Percentiles rank a stretch among this genome's conserved stretches.
Conservation (phyloP, 2,113 vertebrate species). For the Hyaena hyaena region DNA sequence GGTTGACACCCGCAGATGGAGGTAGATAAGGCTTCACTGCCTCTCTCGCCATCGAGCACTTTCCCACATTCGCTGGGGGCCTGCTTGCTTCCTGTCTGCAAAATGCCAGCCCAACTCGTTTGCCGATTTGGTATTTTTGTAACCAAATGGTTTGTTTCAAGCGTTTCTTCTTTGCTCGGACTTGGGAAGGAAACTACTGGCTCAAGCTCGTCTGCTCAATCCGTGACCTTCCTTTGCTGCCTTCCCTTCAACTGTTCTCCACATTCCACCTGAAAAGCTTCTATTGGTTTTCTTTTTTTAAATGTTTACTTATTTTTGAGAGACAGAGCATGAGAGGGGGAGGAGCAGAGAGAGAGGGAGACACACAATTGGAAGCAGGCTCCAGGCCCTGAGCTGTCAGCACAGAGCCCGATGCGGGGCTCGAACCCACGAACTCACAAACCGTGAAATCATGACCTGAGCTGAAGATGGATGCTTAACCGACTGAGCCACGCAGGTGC, state of each 20-base stretch:
- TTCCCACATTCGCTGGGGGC: not conserved
- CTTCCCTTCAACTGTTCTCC: not conserved
- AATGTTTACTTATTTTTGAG: too few species aligned
- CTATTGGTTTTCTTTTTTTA: not conserved
- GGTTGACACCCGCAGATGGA: not conserved
- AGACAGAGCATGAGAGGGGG: too few species aligned
- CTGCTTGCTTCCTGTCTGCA: not conserved
- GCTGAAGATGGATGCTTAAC: too few species aligned
- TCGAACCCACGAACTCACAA: too few species aligned
- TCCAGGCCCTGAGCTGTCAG: too few species aligned
- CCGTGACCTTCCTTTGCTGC: constrained; percentile 32
- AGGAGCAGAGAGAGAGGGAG: too few species aligned
- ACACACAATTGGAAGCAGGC: too few species aligned
- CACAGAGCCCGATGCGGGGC: too few species aligned
- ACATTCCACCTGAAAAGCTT: constrained; percentile 20
- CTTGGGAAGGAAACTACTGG: not conserved
- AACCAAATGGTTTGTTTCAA: not conserved
- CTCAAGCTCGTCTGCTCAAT: not conserved
- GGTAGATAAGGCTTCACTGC: not conserved
- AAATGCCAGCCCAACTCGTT: not conserved
- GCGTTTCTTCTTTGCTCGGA: not conserved
- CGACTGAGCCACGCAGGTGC: too few species aligned
- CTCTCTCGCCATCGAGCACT: not conserved
- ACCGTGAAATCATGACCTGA: too few species aligned
- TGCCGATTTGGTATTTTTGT: not conserved